Conservation (phyloP, 2,888 invertebrate species). For the Hirtodrosophila confusa region DNA sequence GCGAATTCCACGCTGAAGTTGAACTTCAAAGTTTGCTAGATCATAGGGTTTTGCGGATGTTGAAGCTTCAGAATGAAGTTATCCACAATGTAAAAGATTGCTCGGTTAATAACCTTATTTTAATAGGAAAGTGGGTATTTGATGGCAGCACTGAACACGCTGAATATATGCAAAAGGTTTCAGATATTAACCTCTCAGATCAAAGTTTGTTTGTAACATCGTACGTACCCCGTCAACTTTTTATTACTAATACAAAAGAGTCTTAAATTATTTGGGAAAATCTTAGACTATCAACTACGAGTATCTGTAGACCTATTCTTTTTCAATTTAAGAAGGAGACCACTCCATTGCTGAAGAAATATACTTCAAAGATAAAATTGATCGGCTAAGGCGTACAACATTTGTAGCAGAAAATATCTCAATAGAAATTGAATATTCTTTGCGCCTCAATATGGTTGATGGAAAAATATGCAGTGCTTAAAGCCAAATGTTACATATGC, state of each 20-base stretch:
- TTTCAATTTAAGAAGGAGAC: constrained; percentile 14
- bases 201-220: not conserved
- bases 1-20: constrained; percentile 4
- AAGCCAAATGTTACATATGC: too few relatives aligned
- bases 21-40: constrained; percentile 2
- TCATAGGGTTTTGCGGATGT: not conserved
- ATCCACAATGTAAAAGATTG: not conserved
- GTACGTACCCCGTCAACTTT: constrained; percentile 2
- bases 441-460: too few relatives aligned
- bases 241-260: not conserved
- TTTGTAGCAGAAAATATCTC: not conserved
- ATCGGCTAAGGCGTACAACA: constrained; percentile 1
- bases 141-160: constrained; percentile 1
- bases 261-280: not conserved
- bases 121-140: constrained; percentile 1
- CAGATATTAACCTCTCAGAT: not conserved
- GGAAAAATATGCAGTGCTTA: too few relatives aligned
- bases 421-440: too few relatives aligned
- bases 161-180: not conserved
- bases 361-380: constrained; percentile 10
- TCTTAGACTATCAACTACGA: not conserved
- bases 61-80: not conserved
- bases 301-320: not conserved
- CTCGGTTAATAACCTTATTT: not conserved
- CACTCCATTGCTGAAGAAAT: constrained; percentile 1